Conservation (phyloP, 2,797 vertebrate species). For the Salmo trutta region DNA sequence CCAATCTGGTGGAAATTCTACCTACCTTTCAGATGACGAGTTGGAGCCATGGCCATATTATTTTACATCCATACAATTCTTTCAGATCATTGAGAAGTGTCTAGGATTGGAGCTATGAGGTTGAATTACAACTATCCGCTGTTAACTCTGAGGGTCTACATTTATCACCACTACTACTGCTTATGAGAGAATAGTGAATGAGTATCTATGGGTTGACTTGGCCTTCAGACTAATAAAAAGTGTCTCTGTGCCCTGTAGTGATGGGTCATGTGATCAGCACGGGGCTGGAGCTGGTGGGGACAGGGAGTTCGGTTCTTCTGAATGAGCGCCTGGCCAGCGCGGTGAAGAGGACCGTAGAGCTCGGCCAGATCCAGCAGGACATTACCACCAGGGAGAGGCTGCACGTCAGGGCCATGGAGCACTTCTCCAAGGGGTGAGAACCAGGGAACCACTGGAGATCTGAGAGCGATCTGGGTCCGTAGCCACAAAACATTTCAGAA, state of each 20-base stretch:
- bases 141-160: background rate
- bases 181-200: background rate
- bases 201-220: background rate
- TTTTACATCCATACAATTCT: background rate
- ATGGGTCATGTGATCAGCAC: constrained; percentile 90
- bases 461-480: background rate
- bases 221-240: background rate
- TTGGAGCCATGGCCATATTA: background rate
- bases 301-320: constrained; percentile 72
- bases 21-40: background rate
- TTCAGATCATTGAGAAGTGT: background rate
- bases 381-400: constrained; percentile 83
- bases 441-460: background rate
- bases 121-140: too few species aligned
- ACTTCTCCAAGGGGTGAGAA: constrained; percentile 86
- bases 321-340: constrained; percentile 77
- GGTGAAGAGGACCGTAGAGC: constrained; percentile 74
- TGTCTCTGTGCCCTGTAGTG: constrained; percentile 63
- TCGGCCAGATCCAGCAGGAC: constrained; percentile 76
- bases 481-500: too few species aligned
- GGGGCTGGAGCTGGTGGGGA: constrained; percentile 83
- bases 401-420: constrained; percentile 83
- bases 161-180: background rate
- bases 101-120: background rate
- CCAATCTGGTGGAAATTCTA: background rate